Evolutionary conservation across 1,140 invertebrate genomes (phyloP).

Genomic region (Leptinotarsa defecta): DNA sequence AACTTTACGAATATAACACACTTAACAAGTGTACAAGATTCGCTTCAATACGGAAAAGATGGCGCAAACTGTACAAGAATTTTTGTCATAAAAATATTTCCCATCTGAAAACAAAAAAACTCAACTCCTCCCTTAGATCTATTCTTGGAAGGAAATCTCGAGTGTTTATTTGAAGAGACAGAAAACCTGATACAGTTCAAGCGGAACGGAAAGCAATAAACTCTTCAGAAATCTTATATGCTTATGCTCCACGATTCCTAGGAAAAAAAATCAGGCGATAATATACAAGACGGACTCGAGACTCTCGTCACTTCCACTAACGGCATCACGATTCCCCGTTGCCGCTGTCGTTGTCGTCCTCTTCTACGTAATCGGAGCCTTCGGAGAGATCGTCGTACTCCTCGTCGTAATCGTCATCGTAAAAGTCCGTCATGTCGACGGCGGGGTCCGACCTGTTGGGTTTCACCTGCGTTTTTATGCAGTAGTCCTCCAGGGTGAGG

Average conservation of each 20-base stretch:
- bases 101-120: too few relatives aligned
- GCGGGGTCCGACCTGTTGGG: conserved; percentile 73
- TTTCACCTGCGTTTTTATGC: conserved; percentile 87
- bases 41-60: too few relatives aligned
- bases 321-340: conserved; percentile 56
- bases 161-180: too few relatives aligned
- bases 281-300: neutral
- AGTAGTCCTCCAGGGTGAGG: conserved; percentile 97
- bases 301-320: neutral
- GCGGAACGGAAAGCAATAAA: neutral
- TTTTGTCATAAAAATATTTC: too few relatives aligned
- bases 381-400: conserved; percentile 72
- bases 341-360: conserved; percentile 67
- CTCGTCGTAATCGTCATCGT: conserved; percentile 88
- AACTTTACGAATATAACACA: too few relatives aligned
- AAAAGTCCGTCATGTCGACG: conserved; percentile 88
- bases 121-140: too few relatives aligned
- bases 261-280: neutral
- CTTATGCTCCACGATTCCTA: neutral
- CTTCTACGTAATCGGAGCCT: conserved; percentile 73
- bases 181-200: neutral
- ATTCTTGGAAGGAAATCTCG: too few relatives aligned
- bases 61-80: too few relatives aligned
- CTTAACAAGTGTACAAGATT: too few relatives aligned
- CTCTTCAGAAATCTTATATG: neutral